Evolutionary conservation across 2,888 invertebrate species (phyloP).

Genomic region (Drosophila parthenogenetica): DNA sequence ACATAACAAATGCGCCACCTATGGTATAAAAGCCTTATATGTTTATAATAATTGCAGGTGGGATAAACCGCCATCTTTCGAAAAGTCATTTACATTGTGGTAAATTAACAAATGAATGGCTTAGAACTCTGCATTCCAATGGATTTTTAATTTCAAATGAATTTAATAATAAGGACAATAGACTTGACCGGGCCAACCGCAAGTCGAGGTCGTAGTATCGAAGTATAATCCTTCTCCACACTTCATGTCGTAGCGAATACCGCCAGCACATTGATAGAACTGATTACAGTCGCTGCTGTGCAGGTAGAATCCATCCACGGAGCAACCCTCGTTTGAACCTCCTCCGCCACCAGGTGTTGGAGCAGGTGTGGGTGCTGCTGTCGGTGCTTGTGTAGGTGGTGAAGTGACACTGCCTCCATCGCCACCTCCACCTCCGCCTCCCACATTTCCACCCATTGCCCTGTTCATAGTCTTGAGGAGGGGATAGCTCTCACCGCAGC

Average conservation of each 20-base stretch:
- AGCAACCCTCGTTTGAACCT: constrained; percentile 40
- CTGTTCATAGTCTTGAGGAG: constrained; percentile 68
- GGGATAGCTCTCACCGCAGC: constrained; percentile 87
- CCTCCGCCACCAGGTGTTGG: constrained; percentile 22
- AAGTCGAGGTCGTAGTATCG: not conserved
- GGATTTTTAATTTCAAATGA: not conserved
- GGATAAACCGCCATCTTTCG: too few relatives aligned
- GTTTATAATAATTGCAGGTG: not conserved
- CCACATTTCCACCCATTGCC: constrained; percentile 37
- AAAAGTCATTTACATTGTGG: not conserved
- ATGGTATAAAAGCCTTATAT: not conserved
- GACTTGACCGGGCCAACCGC: constrained; percentile 35
- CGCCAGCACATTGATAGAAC: constrained; percentile 88
- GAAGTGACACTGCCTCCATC: constrained; percentile 12
- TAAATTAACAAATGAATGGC: not conserved
- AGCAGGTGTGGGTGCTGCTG: constrained; percentile 13
- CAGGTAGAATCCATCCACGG: constrained; percentile 82
- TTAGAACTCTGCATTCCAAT: not conserved
- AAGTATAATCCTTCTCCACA: constrained; percentile 85
- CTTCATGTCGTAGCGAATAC: constrained; percentile 86
- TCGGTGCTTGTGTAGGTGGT: constrained; percentile 20
- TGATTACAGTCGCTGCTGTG: constrained; percentile 90
- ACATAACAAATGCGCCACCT: not conserved
- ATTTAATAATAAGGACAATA: constrained; percentile 37
- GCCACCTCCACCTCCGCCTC: constrained; percentile 22